phyloP scores from a whole-genome alignment of 2,797 vertebrate species.

The Microctenopoma lineatum region DNA sequence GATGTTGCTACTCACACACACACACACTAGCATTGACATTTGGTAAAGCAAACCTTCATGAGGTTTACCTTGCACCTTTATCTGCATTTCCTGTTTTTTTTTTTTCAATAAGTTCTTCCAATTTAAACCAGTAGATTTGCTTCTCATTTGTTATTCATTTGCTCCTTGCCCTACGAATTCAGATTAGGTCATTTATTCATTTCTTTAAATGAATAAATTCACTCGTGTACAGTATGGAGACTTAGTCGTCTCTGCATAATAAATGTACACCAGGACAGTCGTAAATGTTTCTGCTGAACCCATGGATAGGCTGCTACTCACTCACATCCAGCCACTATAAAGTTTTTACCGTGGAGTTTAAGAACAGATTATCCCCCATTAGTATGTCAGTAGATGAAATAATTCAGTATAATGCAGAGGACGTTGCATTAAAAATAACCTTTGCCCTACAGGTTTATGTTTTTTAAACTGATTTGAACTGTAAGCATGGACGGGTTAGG shows the following conservation, averaged over 20 bases:
- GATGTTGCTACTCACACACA: constrained; percentile 23
- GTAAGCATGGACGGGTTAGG: constrained; percentile 20
- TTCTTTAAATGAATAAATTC: constrained; percentile 11
- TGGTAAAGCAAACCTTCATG: not conserved
- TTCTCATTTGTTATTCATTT: not conserved
- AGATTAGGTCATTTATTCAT: not conserved
- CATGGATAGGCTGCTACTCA: not conserved
- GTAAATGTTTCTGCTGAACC: constrained; percentile 24
- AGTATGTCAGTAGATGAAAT: constrained; percentile 2
- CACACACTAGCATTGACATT: constrained; percentile 6
- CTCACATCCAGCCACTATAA: constrained; percentile 1
- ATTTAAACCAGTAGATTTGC: no score
- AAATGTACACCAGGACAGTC: constrained; percentile 10
- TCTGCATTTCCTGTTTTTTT: no score
- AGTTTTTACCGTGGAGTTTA: constrained; percentile 4
- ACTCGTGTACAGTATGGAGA: constrained; percentile 13
- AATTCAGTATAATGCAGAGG: constrained; percentile 10
- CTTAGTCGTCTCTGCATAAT: constrained; percentile 34
- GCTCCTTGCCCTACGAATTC: not conserved
- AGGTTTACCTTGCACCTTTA: no score
- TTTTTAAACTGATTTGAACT: constrained; percentile 28
- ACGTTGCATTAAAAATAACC: constrained; percentile 39
- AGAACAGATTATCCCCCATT: not conserved
- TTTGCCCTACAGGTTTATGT: constrained; percentile 27
- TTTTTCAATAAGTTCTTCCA: no score